Evolutionary conservation across 64 coral and sea anemone species (phyloP), one percentile per base, ranked within the genome.

Genomic region (Dendrophyllia cribrosa): DNA sequence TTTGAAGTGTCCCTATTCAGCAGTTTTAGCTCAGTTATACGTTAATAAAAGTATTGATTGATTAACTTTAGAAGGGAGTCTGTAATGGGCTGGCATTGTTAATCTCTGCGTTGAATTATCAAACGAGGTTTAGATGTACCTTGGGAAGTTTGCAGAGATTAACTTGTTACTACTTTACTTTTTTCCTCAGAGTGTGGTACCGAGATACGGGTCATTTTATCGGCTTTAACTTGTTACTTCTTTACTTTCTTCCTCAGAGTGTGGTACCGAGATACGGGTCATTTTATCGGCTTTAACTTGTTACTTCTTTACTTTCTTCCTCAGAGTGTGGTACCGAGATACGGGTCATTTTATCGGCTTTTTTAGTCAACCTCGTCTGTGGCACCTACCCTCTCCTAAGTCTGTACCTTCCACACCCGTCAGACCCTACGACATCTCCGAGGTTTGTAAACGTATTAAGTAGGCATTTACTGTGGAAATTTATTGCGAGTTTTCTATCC

Each of bases 281-380:
- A 99, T 74, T 99, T 99, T 65, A 99, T 99, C 34, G 16, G 5
- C 14, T 82, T 12, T 60, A 13, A 60, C 50, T 34, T 14, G 19
- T 56, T 15, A 25, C 16, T 23, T 67, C 62, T 67, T 84, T 51
- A 9, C 50, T 21, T 84, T 13, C 8, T 24, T 52, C 65, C 43
- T 6, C 17, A 98, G 96, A 51, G 88, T 99, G 60, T 99, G 97
- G 97, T 96, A 99, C 79, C 97, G 94, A 34, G 67, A 94, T 44
- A 99, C 97, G 8, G 97, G 97, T 70, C 97, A 99, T 74, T 99
- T 99, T 65, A 99, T 99, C 34, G 97, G 97, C n/a, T 99, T 99
- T 66, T 99, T 99, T 34, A 89, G 97, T 21, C 97, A 99, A 55
- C 88, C 97, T 60, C 82, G 97, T 10, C 64, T 96, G 7, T 99